Percentiles rank a stretch among this genome's conserved stretches.
phyloP scores from a whole-genome alignment of 1,140 invertebrate genomes.

The Anoplophora glabripennis region DNA sequence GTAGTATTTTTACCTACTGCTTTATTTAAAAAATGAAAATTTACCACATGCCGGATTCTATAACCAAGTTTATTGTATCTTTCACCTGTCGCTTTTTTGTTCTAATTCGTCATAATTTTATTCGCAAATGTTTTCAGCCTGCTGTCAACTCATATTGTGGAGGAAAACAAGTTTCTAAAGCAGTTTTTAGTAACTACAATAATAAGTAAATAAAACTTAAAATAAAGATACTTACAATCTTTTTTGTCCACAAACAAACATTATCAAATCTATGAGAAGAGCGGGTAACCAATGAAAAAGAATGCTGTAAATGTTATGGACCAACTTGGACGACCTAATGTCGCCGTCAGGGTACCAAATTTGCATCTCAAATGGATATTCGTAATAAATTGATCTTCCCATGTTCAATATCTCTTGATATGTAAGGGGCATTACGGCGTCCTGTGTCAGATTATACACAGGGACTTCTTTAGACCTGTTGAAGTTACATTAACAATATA shows the following conservation, averaged over 20 bases:
- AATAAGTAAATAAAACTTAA: too few species aligned
- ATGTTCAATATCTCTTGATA: conserved; percentile 59
- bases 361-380: conserved; percentile 48
- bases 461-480: conserved; percentile 62
- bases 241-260: conserved; percentile 76
- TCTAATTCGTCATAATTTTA: too few species aligned
- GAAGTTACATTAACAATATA: too few species aligned
- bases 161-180: too few species aligned
- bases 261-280: conserved; percentile 80
- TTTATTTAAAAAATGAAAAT: too few species aligned
- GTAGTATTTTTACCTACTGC: too few species aligned
- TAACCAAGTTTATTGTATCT: too few species aligned
- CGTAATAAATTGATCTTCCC: conserved; percentile 53
- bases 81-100: too few species aligned
- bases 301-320: conserved; percentile 67
- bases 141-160: too few species aligned
- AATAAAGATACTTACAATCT: conserved; percentile 67
- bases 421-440: conserved; percentile 61
- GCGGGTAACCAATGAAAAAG: conserved; percentile 85
- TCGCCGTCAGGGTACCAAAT: conserved; percentile 56
- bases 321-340: conserved; percentile 53
- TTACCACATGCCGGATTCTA: too few species aligned
- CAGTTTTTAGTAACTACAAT: too few species aligned
- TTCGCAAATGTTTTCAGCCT: too few species aligned
- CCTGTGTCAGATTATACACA: conserved; percentile 72